Conservation (phyloP, 2,888 invertebrate species). For the Polydesmus complanatus region DNA sequence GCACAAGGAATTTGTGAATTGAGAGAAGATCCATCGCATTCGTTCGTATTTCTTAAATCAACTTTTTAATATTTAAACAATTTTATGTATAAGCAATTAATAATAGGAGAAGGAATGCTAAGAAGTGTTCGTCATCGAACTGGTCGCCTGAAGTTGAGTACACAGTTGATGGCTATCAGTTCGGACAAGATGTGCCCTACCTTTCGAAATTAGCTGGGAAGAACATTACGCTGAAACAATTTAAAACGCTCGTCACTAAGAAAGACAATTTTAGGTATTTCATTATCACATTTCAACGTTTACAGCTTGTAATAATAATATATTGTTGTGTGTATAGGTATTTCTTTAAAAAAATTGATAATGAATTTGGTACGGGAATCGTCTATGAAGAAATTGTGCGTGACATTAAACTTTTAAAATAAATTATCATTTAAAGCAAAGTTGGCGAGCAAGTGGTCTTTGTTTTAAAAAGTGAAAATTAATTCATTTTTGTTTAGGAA, state of each 20-base stretch:
- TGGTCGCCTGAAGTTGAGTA: constrained; percentile 7
- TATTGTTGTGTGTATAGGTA: constrained; percentile 57
- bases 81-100: too few relatives aligned
- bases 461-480: too few relatives aligned
- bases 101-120: constrained; percentile 18
- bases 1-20: too few relatives aligned
- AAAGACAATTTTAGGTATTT: constrained; percentile 87
- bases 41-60: too few relatives aligned
- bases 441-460: too few relatives aligned
- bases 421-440: too few relatives aligned
- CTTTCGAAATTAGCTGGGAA: constrained; percentile 73
- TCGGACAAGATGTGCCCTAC: constrained; percentile 88
- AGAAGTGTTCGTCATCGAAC: constrained; percentile 12
- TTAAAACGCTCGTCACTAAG: constrained; percentile 86
- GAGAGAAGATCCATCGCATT: too few relatives aligned
- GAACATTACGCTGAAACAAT: constrained; percentile 64
- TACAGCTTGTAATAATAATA: too few relatives aligned
- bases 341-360: constrained; percentile 88
- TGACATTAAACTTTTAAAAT: too few relatives aligned
- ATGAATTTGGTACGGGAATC: constrained; percentile 74
- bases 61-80: too few relatives aligned
- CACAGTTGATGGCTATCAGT: constrained; percentile 29
- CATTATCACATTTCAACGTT: too few relatives aligned
- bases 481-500: too few relatives aligned
- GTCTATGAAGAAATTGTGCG: constrained; percentile 96